Conservation (phyloP, 2,113 vertebrate genomes). For the Catharus fuscescens region DNA sequence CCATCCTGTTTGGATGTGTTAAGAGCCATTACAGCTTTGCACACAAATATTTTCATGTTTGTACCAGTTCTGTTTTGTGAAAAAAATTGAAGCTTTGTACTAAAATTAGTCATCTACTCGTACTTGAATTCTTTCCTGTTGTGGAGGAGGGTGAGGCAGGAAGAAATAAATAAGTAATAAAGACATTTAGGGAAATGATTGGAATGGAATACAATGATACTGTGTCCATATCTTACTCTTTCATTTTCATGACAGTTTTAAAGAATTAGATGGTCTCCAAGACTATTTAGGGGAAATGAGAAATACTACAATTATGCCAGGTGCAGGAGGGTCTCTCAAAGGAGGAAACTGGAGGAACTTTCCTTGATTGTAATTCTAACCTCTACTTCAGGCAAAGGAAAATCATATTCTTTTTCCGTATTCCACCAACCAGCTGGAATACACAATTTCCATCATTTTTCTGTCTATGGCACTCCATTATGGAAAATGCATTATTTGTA, state of each 20-base stretch:
- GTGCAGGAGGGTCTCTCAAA: neutral
- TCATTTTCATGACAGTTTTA: neutral
- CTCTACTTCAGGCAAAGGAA: neutral
- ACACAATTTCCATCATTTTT: neutral
- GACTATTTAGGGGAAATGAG: neutral
- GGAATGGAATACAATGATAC: neutral
- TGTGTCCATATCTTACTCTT: neutral
- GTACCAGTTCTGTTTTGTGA: neutral
- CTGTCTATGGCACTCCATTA: neutral
- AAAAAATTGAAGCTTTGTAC: neutral
- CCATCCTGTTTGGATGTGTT: neutral
- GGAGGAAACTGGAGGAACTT: neutral
- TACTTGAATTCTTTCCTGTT: neutral
- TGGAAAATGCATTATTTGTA: neutral
- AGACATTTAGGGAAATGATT: neutral
- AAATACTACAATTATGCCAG: neutral
- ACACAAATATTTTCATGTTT: neutral
- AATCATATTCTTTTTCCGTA: neutral
- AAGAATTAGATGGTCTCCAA: neutral
- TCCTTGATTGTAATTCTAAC: accelerated
- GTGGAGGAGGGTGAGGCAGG: neutral
- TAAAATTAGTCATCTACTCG: neutral
- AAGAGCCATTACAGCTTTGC: neutral
- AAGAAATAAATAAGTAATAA: neutral
- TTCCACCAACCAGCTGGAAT: neutral